These are phyloP conservation scores for Eristalis tenax DNA, from an alignment of 2,888 invertebrate genomes.

Conservation along the genomic window DNA sequence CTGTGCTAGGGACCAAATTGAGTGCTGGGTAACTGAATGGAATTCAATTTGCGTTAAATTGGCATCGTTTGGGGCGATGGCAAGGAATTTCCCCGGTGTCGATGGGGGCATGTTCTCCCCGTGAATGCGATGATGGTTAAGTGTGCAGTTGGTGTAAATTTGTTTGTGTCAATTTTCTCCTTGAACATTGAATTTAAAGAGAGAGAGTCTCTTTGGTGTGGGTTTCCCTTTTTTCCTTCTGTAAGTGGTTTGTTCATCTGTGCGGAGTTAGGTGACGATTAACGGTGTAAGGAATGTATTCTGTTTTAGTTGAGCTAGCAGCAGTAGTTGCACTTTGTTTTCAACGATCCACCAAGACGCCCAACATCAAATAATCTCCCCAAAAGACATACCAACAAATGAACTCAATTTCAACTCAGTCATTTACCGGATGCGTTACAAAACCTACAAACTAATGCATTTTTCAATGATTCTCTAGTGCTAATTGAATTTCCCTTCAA, in stretches of 20 bases:
- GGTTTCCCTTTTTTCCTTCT: background rate
- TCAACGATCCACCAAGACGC: no score
- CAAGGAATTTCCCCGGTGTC: background rate
- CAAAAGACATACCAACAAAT: no score
- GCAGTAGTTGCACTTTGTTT: no score
- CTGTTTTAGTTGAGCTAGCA: no score
- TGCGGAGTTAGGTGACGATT: no score
- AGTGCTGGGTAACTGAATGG: constrained; percentile 33
- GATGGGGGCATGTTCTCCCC: background rate
- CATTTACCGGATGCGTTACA: background rate
- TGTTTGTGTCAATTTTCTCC: background rate
- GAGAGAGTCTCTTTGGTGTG: background rate
- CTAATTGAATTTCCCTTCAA: background rate
- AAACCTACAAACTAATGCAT: background rate
- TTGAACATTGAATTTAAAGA: background rate
- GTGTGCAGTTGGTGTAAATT: background rate
- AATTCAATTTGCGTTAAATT: constrained; percentile 57
- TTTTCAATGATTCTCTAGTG: background rate
- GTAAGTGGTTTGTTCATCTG: background rate
- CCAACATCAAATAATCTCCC: no score
- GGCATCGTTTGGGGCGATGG: constrained; percentile 11
- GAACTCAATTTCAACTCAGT: no score
- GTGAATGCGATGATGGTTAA: background rate
- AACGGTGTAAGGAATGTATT: no score
- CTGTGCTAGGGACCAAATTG: background rate